Percentiles rank a stretch among this genome's conserved stretches.
phyloP scores from a whole-genome alignment of 2,888 invertebrate species.

The Ornithoptera alexandrae region DNA sequence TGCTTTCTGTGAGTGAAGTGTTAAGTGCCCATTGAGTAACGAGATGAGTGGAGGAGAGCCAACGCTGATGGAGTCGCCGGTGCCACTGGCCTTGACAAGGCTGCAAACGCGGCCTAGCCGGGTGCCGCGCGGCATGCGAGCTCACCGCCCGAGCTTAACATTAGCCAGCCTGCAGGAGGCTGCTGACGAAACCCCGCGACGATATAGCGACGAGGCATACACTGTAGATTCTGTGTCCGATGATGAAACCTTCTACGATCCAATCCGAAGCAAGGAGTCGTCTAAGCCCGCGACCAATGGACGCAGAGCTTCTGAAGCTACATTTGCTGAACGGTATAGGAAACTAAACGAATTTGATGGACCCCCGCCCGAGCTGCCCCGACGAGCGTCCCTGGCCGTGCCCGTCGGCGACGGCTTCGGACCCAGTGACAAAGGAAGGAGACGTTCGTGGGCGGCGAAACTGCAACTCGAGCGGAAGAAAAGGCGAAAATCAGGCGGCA shows the following conservation, averaged over 20 bases:
- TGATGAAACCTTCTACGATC: slow-evolving; percentile 63
- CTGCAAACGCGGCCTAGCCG: slow-evolving; percentile 61
- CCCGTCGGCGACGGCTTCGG: slow-evolving; percentile 60
- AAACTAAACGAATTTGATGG: slow-evolving; percentile 70
- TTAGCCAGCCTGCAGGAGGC: slow-evolving; percentile 73
- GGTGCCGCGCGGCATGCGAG: slow-evolving; percentile 55
- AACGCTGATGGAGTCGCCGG: slow-evolving; percentile 73
- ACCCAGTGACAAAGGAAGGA: slow-evolving; percentile 76
- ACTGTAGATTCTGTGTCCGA: slow-evolving; percentile 61
- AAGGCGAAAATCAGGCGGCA: slow-evolving; percentile 77
- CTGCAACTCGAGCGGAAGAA: slow-evolving; percentile 77
- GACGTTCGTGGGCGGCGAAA: slow-evolving; percentile 82
- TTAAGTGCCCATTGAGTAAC: slow-evolving; percentile 46
- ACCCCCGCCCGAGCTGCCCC: slow-evolving; percentile 66
- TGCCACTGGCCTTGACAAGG: slow-evolving; percentile 71
- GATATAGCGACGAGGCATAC: slow-evolving; percentile 65
- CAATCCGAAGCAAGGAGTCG: slow-evolving; percentile 49
- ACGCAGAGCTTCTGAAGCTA: slow-evolving; percentile 70
- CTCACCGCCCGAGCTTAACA: slow-evolving; percentile 68
- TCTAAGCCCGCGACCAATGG: slow-evolving; percentile 59
- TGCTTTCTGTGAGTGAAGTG: slow-evolving; percentile 42
- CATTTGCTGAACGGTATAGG: slow-evolving; percentile 71
- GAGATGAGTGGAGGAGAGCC: slow-evolving; percentile 71
- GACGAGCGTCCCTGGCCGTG: slow-evolving; percentile 70
- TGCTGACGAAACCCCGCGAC: slow-evolving; percentile 66